Conservation (phyloP, 2,113 vertebrate genomes). For the Xiphophorus maculatus region DNA sequence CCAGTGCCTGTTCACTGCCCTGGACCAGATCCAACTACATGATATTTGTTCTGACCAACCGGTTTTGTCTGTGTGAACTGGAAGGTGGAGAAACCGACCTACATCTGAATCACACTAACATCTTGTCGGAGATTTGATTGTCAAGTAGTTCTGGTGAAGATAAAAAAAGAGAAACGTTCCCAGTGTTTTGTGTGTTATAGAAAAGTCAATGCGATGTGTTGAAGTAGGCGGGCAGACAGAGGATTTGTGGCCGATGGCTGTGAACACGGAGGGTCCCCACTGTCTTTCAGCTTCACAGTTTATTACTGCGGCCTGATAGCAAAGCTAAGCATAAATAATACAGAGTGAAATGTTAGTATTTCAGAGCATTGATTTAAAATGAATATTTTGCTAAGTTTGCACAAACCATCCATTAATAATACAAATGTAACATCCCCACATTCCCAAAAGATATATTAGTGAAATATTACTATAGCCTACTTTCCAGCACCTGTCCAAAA, state of each 20-base stretch:
- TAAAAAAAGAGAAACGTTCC: conserved; percentile 1
- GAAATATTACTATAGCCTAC: background rate
- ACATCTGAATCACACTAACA: background rate
- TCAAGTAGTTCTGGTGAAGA: conserved; percentile 10
- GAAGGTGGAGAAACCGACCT: background rate
- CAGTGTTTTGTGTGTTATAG: conserved; percentile 5
- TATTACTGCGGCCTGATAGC: conserved; percentile 23
- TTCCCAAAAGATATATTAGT: background rate
- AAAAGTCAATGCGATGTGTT: conserved; percentile 15
- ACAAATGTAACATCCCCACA: background rate
- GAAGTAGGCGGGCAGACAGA: conserved; percentile 11
- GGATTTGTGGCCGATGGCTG: conserved; percentile 3
- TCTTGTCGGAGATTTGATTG: background rate
- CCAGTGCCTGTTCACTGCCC: background rate
- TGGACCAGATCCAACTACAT: background rate
- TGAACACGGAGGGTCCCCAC: conserved; percentile 29
- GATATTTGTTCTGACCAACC: background rate
- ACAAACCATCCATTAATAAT: conserved; percentile 7
- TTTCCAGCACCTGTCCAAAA: conserved; percentile 31
- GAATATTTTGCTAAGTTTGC: conserved; percentile 13
- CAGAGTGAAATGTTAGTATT: conserved; percentile 3
- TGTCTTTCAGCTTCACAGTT: conserved; percentile 27
- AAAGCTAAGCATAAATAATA: conserved; percentile 24
- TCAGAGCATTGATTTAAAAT: conserved; percentile 16
- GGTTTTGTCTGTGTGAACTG: background rate